Evolutionary conservation across 2,113 vertebrate genomes (phyloP).

Genomic region (Brevimyrus niger): DNA sequence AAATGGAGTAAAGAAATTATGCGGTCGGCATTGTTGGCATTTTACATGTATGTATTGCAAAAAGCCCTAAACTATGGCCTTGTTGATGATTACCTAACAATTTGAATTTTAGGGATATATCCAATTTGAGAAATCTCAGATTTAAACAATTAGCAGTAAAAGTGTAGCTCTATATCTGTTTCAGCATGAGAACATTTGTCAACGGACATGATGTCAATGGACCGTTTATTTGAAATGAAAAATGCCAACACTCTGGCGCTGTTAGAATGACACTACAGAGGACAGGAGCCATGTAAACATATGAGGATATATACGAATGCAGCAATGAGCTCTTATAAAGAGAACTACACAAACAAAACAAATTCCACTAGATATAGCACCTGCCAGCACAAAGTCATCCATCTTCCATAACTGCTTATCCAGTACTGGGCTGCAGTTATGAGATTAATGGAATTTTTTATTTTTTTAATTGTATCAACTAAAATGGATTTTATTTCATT

Average conservation of each 20-base stretch:
- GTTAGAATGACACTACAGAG: slow-evolving; percentile 1
- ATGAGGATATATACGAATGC: neutral
- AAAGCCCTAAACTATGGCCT: neutral
- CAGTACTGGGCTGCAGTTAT: neutral
- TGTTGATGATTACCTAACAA: neutral
- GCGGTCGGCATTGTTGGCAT: neutral
- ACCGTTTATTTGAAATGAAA: neutral
- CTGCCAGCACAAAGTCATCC: neutral
- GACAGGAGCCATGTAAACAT: neutral
- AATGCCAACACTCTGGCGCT: neutral
- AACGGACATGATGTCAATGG: neutral
- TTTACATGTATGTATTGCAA: neutral
- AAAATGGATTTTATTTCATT: neutral
- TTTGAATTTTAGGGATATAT: neutral
- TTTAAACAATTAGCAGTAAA: neutral
- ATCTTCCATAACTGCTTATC: neutral
- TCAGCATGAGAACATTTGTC: neutral
- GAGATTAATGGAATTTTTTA: slow-evolving; percentile 1
- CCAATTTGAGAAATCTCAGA: neutral
- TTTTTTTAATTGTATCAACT: neutral
- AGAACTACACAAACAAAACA: neutral
- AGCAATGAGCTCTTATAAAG: neutral
- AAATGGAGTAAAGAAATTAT: neutral
- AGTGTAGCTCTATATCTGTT: neutral
- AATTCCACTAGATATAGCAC: neutral